phyloP scores from a whole-genome alignment of 2,113 vertebrate species.

The Podarcis muralis region DNA sequence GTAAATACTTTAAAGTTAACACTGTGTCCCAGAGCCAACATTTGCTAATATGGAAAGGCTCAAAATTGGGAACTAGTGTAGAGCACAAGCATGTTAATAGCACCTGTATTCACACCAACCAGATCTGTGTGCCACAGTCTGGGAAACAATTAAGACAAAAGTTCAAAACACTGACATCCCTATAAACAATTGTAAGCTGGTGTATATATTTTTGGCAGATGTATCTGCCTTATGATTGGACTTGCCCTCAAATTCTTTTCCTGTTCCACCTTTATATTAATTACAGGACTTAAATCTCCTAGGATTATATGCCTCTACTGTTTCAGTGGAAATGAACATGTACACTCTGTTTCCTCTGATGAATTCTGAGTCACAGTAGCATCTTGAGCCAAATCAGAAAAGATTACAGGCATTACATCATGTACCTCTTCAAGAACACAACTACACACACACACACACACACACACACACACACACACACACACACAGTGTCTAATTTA shows the following conservation, averaged over 20 bases:
- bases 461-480: too few relatives aligned
- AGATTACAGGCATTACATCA: conserved; percentile 28
- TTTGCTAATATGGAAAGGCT: conserved; percentile 7
- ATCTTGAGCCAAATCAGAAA: conserved; percentile 30
- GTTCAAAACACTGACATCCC: conserved; percentile 1
- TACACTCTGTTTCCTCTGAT: conserved; percentile 2
- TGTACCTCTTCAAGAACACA: neutral
- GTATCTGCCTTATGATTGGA: neutral
- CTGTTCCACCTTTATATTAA: conserved; percentile 37
- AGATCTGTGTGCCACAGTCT: neutral
- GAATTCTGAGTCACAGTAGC: conserved; percentile 22
- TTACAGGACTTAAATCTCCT: conserved; percentile 32
- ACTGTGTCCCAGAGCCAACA: neutral
- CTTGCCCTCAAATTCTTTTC: conserved; percentile 43
- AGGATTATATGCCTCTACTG: conserved; percentile 35
- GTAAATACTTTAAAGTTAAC: neutral
- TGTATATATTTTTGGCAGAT: conserved; percentile 32
- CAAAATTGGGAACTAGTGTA: conserved; percentile 8
- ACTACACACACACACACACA: too few relatives aligned
- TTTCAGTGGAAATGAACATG: conserved; percentile 36
- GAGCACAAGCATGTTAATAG: conserved; percentile 2
- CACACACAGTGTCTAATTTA: too few relatives aligned
- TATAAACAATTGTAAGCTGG: conserved; percentile 5
- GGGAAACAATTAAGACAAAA: neutral
- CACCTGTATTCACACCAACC: neutral